Evolutionary conservation across 2,888 invertebrate species (phyloP), one percentile per base, ranked within the genome.

Genomic region (Morpho deidamia): DNA sequence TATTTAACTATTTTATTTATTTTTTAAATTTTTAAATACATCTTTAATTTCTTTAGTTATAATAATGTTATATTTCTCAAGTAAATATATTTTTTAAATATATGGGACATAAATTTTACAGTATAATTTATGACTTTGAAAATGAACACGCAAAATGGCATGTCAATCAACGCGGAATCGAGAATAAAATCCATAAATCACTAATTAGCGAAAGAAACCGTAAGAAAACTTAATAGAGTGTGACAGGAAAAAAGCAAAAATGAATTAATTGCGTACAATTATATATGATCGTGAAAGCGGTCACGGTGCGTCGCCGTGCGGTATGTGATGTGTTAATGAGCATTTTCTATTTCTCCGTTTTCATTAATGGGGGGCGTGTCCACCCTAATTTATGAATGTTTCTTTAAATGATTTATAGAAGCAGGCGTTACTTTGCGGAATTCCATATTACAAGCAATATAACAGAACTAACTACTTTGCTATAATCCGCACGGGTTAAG

Each of bases 221-320:
- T 66, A 69, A 78, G 81, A 77, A 73, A 76, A 78, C 71, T 73
- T 78, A 89, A 88, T 89, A 88, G 88, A 88, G 70, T 83, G 78
- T 78, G 69, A 66, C 73, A 65, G 68, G 74, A 84, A 86, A 84
- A 86, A 85, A 79, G 80, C 78, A 76, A 81, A 85, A 86, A 85
- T 83, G 70, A 72, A 75, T 76, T 86, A 83, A 87, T 81, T 79
- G 70, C 74, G 71, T 71, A 75, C 71, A 76, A 83, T 83, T 81
- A 81, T 49, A 65, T 67, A 58, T 81, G 83, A 84, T 84, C 64
- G 74, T 72, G 88, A 88, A 87, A 87, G 87, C 74, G 45, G 84
- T 81, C 71, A 83, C 85, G 84, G 74, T 82, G 80, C 77, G 78
- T 73, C 74, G 75, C 47, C 61, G 61, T 64, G 51, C 62, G 76